These are phyloP conservation scores for Pitta sordida DNA, from an alignment of 2,113 vertebrate species.

Conservation along the genomic window DNA sequence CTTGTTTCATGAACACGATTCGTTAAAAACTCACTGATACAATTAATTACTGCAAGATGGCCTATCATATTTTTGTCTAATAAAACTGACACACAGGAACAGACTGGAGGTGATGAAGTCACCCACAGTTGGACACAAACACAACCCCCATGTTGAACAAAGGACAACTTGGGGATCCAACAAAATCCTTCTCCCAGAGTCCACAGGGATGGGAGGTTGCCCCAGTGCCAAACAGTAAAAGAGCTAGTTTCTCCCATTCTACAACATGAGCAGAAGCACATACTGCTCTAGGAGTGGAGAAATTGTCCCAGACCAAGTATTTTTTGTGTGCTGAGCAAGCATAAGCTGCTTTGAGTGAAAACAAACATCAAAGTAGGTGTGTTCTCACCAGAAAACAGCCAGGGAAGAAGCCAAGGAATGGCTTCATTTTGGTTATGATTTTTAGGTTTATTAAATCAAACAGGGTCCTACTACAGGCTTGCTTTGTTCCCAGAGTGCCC, in stretches of 20 bases:
- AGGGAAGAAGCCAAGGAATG: neutral
- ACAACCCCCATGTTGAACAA: fast-evolving
- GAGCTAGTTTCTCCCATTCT: neutral
- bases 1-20: neutral
- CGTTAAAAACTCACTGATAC: neutral
- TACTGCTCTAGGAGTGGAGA: neutral
- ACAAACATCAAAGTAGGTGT: neutral
- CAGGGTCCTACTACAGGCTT: neutral
- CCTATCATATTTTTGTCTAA: neutral
- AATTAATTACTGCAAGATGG: neutral
- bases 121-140: neutral
- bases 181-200: neutral
- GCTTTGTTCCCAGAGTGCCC: neutral
- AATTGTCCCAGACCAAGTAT: neutral
- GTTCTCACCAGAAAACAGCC: neutral
- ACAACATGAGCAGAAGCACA: neutral
- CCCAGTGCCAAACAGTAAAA: neutral
- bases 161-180: neutral
- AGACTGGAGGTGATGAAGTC: neutral
- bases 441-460: neutral
- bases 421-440: neutral
- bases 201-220: fast-evolving
- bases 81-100: neutral
- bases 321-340: neutral
- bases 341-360: neutral